These are phyloP conservation scores for Apistogramma diplotaenia DNA, from an alignment of 2,113 vertebrate genomes.

Conservation along the genomic window DNA sequence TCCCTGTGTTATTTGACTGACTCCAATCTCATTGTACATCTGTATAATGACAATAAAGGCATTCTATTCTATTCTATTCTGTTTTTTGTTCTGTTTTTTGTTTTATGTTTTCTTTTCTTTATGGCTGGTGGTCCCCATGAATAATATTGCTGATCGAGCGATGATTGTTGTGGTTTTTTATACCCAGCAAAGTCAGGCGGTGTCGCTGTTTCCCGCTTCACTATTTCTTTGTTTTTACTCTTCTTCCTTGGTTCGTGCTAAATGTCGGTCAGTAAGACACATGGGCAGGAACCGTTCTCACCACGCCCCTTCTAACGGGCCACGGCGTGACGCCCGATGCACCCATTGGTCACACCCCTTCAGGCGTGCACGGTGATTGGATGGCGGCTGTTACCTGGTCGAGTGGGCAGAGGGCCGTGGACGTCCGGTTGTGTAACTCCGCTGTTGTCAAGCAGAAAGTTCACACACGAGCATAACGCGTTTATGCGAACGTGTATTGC, in stretches of 20 bases:
- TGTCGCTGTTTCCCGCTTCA: background rate
- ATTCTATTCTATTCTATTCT: too few species aligned
- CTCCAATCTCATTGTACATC: background rate
- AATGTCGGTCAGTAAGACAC: constrained; percentile 77
- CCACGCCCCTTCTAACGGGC: background rate
- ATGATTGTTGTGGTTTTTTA: background rate
- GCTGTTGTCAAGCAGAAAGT: constrained; percentile 35
- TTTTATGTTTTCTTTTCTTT: too few species aligned
- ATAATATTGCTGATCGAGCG: background rate
- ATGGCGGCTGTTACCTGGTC: constrained; percentile 68
- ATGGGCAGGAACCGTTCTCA: constrained; percentile 42
- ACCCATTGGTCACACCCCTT: constrained; percentile 75
- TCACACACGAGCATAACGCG: background rate
- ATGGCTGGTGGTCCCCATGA: background rate
- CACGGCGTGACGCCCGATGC: background rate
- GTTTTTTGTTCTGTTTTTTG: too few species aligned
- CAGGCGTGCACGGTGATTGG: constrained; percentile 58
- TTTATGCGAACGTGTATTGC: background rate
- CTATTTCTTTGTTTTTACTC: background rate
- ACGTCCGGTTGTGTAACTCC: constrained; percentile 34
- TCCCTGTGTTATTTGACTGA: too few species aligned
- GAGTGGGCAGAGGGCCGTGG: constrained; percentile 13
- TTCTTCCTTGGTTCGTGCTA: constrained; percentile 13
- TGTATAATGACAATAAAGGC: too few species aligned
- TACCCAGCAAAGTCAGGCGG: background rate